Conservation (phyloP, 2,113 vertebrate genomes). For the Gulo gulo region DNA sequence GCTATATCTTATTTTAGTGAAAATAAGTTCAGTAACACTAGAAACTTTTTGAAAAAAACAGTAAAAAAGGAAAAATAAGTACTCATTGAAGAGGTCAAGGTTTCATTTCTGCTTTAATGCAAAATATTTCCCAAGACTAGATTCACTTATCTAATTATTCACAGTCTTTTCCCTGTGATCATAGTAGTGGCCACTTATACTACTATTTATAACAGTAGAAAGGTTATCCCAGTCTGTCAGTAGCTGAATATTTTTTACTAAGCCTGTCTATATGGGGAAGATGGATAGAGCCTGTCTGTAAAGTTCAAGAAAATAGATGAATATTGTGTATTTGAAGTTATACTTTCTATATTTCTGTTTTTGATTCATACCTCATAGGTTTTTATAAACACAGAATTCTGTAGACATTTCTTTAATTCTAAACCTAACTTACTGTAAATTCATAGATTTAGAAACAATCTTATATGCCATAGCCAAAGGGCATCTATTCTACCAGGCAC, state of each 20-base stretch:
- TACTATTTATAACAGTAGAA: neutral
- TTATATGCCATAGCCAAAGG: neutral
- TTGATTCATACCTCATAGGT: neutral
- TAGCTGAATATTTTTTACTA: neutral
- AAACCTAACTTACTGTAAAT: neutral
- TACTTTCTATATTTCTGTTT: neutral
- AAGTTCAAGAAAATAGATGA: neutral
- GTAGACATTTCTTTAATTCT: neutral
- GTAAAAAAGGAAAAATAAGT: neutral
- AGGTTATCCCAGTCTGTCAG: neutral
- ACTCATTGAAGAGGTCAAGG: neutral
- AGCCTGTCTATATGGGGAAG: neutral
- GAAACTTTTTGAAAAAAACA: neutral
- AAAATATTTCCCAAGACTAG: neutral
- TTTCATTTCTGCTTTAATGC: neutral
- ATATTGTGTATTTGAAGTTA: neutral
- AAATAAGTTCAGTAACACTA: conserved; percentile 1
- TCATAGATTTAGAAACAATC: neutral
- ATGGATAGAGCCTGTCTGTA: neutral
- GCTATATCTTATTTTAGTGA: neutral
- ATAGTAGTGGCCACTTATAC: neutral
- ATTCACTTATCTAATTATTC: neutral
- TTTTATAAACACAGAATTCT: neutral
- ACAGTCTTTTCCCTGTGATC: neutral
- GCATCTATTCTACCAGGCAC: neutral